Evolutionary conservation across 37 sponge, comb jelly and placozoan species (phyloP).

Genomic region (Chondrilla cf. caribensis): DNA sequence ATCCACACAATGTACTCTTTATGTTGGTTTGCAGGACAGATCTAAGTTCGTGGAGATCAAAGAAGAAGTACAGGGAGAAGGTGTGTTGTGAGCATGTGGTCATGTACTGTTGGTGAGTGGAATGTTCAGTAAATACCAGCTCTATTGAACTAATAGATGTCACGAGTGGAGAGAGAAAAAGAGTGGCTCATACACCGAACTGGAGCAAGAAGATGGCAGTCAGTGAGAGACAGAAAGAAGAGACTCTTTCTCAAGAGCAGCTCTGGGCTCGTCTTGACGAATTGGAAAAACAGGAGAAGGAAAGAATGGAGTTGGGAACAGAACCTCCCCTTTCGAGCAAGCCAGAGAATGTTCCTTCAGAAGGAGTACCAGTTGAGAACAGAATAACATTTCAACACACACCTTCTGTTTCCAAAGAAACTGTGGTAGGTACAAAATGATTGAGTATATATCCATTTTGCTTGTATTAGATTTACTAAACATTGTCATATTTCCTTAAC

Average conservation of each 20-base stretch:
- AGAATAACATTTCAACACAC: no score
- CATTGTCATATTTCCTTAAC: no score
- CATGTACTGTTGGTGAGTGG: no score
- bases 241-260: not conserved
- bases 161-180: not conserved
- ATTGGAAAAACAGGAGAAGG: conserved; percentile 49
- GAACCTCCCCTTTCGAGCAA: not conserved
- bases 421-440: no score
- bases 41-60: conserved; percentile 55
- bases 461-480: no score
- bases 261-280: conserved; percentile 46
- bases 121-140: no score
- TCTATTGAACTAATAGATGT: no score
- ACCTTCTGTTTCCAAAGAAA: no score
- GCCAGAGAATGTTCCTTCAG: not conserved
- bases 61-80: conserved; percentile 34
- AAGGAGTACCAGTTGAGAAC: no score
- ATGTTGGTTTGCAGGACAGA: conserved; percentile 20
- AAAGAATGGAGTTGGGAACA: not conserved
- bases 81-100: not conserved
- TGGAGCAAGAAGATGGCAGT: not conserved
- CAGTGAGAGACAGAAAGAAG: not conserved
- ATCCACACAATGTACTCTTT: not conserved
- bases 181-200: not conserved
- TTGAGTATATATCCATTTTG: no score